Percentiles rank a stretch among this genome's conserved stretches.
Evolutionary conservation across 2,888 invertebrate species (phyloP).

Genomic region (Drosophila emarginata): DNA sequence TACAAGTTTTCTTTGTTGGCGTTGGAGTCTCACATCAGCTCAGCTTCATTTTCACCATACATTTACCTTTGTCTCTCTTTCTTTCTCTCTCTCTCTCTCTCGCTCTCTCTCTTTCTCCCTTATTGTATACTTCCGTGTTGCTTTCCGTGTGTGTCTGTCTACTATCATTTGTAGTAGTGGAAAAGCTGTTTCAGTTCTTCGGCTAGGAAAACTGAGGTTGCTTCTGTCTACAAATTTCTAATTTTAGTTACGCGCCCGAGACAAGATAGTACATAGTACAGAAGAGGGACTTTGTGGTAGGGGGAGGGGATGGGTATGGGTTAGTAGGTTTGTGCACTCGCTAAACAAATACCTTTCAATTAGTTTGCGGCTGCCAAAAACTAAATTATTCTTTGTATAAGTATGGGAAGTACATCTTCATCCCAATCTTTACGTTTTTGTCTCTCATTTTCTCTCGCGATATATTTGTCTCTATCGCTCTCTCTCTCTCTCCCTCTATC

Average conservation of each 20-base stretch:
- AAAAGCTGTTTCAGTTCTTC: conserved; percentile 47
- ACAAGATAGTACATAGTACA: conserved; percentile 6
- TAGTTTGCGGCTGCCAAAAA: conserved; percentile 66
- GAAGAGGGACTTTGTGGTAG: conserved; percentile 1
- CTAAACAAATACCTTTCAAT: conserved; percentile 72
- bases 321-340: conserved; percentile 43
- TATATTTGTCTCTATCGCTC: background rate
- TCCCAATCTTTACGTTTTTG: conserved; percentile 3
- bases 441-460: background rate
- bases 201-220: background rate
- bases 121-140: background rate
- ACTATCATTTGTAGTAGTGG: conserved; percentile 17
- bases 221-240: background rate
- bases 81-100: background rate
- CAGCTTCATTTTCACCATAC: background rate
- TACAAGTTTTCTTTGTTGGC: background rate
- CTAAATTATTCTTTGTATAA: conserved; percentile 63
- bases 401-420: conserved; percentile 1
- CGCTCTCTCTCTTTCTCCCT: background rate
- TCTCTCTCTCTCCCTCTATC: background rate
- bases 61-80: background rate
- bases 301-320: background rate
- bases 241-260: background rate
- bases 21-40: background rate
- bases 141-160: conserved; percentile 39